Base-by-base conservation (phyloP, 2,888 invertebrate species). In the Leucozona laternaria region DNA sequence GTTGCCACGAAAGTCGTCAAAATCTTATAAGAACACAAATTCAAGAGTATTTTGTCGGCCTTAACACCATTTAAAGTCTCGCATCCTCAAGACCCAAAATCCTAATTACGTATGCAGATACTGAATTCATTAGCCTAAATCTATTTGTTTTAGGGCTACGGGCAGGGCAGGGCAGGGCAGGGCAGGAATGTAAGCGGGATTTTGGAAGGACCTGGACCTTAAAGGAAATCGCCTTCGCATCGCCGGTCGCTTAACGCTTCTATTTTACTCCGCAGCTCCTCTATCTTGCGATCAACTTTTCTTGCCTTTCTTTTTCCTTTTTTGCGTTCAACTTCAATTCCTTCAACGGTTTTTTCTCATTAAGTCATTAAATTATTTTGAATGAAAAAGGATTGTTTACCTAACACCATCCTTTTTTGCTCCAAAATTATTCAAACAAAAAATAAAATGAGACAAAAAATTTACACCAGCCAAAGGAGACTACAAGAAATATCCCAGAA, bases 361-460 rank as follows among this genome's bases (percentile, higher is more conserved):
- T 82, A 86, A 82, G 86, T 79, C 86, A 86, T 86, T 86, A 86
- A 82, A 86, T 86, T 86, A 82, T 86, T 86, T 86, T 82, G 82
- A 86, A 82, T 86, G 86, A 78, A 82, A 86, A 85, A 85, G 85
- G 77, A 85, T 85, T 85, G 81, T 85, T 85, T 85, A 81, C 81
- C 85, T 81, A 85, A 81, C 85, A 86, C 86, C 81, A 81, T 86
- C 79, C 64, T 64, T 84, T 84, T 71, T 79, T 76, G 66, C 71
- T 50, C 20, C 43, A 45, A 48, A 48, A 70, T 66, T 71, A 79
- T 84, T 79, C 66, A 68, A 73, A 48, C 60, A 8, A 4, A 15
- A 22, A 37, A 31, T 28, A 28, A 28, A 17, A 1, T 53, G 58
- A 43, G 58, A 82, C 77, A 77, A 75, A 11, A 48, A 68, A 55